phyloP scores from a whole-genome alignment of 2,888 invertebrate species.

The Parnassius mnemosyne region DNA sequence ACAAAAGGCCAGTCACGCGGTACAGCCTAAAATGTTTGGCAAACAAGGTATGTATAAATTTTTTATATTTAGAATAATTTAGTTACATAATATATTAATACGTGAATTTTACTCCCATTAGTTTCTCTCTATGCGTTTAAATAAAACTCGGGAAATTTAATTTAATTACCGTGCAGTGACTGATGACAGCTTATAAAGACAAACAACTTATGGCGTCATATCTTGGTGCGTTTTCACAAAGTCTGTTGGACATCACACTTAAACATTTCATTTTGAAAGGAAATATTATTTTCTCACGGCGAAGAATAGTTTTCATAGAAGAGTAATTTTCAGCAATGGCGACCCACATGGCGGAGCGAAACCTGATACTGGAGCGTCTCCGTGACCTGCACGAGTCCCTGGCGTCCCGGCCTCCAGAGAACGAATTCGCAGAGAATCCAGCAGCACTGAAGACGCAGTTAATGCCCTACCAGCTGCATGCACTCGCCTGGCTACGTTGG shows the following conservation, averaged over 20 bases:
- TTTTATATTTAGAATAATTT: too few species aligned
- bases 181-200: too few species aligned
- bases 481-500: constrained; percentile 94
- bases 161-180: too few species aligned
- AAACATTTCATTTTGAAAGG: background rate
- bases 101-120: too few species aligned
- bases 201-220: too few species aligned
- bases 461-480: constrained; percentile 92
- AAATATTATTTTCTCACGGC: constrained; percentile 4
- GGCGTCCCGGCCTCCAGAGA: constrained; percentile 83
- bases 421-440: constrained; percentile 81
- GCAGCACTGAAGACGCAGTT: constrained; percentile 82
- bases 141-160: too few species aligned
- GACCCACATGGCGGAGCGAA: constrained; percentile 84
- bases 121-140: too few species aligned
- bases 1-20: constrained; percentile 72
- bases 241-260: too few species aligned
- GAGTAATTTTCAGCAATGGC: constrained; percentile 75
- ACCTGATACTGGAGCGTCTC: constrained; percentile 85
- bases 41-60: constrained; percentile 56
- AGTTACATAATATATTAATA: too few species aligned
- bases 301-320: too few species aligned
- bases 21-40: constrained; percentile 80
- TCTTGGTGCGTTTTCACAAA: too few species aligned
- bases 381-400: constrained; percentile 86